phyloP scores from a whole-genome alignment of 2,888 invertebrate genomes.

The Gymnoscelis rufifasciata region DNA sequence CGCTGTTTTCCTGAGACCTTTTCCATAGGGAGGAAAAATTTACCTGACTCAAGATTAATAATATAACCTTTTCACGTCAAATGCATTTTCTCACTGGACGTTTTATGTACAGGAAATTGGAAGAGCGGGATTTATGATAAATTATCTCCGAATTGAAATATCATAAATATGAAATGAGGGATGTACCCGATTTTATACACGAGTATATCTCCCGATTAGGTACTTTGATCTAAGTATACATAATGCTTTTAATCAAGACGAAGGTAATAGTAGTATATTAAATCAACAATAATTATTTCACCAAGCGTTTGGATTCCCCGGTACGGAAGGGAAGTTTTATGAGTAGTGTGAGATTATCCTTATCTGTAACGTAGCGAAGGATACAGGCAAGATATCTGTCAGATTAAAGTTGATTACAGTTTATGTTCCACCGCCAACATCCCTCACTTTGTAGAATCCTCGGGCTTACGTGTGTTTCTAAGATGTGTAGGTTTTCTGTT shows the following conservation, averaged over 20 bases:
- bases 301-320: not conserved
- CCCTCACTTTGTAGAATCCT: too few relatives aligned
- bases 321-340: slow-evolving; percentile 1
- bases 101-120: too few relatives aligned
- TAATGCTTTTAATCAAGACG: too few relatives aligned
- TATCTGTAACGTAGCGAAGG: not conserved
- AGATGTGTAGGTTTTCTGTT: not conserved
- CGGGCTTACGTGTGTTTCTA: too few relatives aligned
- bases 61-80: not conserved
- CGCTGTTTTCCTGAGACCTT: not conserved
- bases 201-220: too few relatives aligned
- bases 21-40: not conserved
- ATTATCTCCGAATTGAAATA: too few relatives aligned
- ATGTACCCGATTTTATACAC: too few relatives aligned
- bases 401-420: slow-evolving; percentile 2
- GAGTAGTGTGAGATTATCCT: not conserved
- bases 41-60: not conserved
- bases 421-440: not conserved
- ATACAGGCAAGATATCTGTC: not conserved
- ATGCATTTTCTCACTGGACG: not conserved
- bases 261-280: too few relatives aligned
- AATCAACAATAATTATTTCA: too few relatives aligned
- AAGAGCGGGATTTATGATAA: too few relatives aligned
- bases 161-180: too few relatives aligned
- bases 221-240: too few relatives aligned